Evolutionary conservation across 2,797 vertebrate genomes (phyloP), one percentile per base, ranked within the genome.

Genomic region (Myotis pilosus): DNA sequence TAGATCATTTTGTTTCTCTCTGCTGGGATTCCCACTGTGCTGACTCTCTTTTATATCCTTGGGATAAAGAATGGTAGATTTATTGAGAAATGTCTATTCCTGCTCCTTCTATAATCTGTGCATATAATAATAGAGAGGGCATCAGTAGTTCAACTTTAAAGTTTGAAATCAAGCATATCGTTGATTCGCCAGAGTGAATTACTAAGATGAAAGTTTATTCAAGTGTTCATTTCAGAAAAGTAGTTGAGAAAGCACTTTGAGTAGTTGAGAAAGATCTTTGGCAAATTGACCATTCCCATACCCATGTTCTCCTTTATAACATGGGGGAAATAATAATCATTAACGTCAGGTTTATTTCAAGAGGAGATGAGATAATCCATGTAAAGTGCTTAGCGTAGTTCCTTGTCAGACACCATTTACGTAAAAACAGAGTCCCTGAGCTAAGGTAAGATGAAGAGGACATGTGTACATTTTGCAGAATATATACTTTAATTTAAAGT

Each of bases 271-370:
- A 47, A 47, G 10, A 87, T 15, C 5, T 57, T 60, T 41, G 8
- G 15, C 47, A 64, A 91, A 57, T 22, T 60, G 28, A 55, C 25
- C 44, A 19, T 60, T 87, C 74, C 82, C 74, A 87, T 57, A 69
- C 9, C 57, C 17, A 68, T 30, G 25, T 49, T 93, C 8, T 62
- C 20, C 16, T 83, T 33, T 68, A 5, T 41, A 87, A 62, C 44
- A 38, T 51, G 33, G 30, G 41, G 62, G 28, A 86, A 79, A 80
- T 72, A 78, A 53, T 80, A 38, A 60, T 62, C 17, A 12, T 19
- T 64, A 81, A 30, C 33, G 93, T 82, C n/a, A 62, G 9, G 19
- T 16, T 88, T 68, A 90, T 68, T 95, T 87, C 69, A 41, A 87
- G 72, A 92, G 84, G 80, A 76, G 11, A 68, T 80, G 33, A 87